These are phyloP conservation scores for Heteromyza rotundicornis DNA, from an alignment of 2,888 invertebrate genomes.

Conservation along the genomic window DNA sequence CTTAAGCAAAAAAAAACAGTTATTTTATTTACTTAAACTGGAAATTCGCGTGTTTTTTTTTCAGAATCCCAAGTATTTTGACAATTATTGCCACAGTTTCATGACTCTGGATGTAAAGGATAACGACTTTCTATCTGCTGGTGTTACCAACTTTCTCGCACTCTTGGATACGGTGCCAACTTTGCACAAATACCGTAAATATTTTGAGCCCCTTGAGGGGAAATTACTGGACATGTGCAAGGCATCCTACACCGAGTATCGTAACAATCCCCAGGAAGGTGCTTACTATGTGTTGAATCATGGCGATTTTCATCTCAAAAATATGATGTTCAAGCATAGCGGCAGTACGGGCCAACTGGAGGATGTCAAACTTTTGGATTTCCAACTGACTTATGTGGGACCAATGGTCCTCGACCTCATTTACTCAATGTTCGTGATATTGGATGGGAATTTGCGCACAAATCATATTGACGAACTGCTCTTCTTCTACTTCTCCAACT, in stretches of 20 bases:
- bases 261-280: conserved; percentile 28
- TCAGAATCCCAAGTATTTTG: conserved; percentile 20
- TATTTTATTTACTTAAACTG: too few relatives aligned
- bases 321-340: conserved; percentile 44
- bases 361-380: conserved; percentile 46
- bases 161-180: conserved; percentile 29
- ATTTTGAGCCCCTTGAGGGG: conserved; percentile 34
- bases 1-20: too few relatives aligned
- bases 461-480: conserved; percentile 35
- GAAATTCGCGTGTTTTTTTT: too few relatives aligned
- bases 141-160: conserved; percentile 31
- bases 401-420: conserved; percentile 39
- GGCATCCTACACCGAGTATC: conserved; percentile 31
- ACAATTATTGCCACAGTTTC: conserved; percentile 15
- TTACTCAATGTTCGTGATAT: conserved; percentile 40
- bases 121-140: conserved; percentile 25
- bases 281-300: conserved; percentile 43
- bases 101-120: conserved; percentile 19
- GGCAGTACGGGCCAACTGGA: conserved; percentile 12
- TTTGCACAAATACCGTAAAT: conserved; percentile 32
- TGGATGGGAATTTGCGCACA: conserved; percentile 34
- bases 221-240: conserved; percentile 21
- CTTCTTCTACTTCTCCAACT: conserved; percentile 39
- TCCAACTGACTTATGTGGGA: conserved; percentile 41
- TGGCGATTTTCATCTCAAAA: conserved; percentile 46